These are phyloP conservation scores for Tribolium freemani DNA, from an alignment of 2,888 invertebrate species.

Conservation along the genomic window DNA sequence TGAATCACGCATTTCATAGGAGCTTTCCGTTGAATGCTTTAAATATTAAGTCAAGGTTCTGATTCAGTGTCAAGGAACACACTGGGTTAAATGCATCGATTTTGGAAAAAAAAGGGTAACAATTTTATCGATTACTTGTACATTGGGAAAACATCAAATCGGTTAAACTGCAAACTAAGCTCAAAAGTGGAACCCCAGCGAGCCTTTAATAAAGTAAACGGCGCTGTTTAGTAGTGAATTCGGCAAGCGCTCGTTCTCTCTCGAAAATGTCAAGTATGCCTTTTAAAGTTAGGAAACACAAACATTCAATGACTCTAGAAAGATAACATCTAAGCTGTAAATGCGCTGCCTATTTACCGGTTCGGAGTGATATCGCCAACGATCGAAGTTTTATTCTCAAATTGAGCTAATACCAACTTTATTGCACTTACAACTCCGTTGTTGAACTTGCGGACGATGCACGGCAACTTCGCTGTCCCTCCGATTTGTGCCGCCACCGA, in stretches of 20 bases:
- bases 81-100: too few species aligned
- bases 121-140: too few species aligned
- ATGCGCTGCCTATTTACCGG: constrained; percentile 29
- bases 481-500: constrained; percentile 70
- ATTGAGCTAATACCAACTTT: constrained; percentile 11
- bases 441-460: constrained; percentile 69
- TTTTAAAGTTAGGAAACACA: constrained; percentile 41
- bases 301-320: constrained; percentile 33
- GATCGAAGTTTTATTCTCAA: constrained; percentile 28
- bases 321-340: constrained; percentile 36
- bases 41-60: too few species aligned
- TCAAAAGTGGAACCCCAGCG: constrained; percentile 22
- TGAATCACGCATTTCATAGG: too few species aligned
- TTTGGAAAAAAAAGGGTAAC: too few species aligned
- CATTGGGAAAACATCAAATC: too few species aligned
- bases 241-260: constrained; percentile 16
- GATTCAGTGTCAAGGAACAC: too few species aligned
- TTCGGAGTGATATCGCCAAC: constrained; percentile 9
- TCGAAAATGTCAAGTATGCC: constrained; percentile 29
- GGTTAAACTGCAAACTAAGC: not conserved
- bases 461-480: constrained; percentile 70
- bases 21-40: too few species aligned
- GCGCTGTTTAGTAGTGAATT: constrained; percentile 22
- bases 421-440: constrained; percentile 69
- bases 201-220: constrained; percentile 27